phyloP scores from a whole-genome alignment of 2,888 invertebrate genomes.

The Ennomos fuscantarius region DNA sequence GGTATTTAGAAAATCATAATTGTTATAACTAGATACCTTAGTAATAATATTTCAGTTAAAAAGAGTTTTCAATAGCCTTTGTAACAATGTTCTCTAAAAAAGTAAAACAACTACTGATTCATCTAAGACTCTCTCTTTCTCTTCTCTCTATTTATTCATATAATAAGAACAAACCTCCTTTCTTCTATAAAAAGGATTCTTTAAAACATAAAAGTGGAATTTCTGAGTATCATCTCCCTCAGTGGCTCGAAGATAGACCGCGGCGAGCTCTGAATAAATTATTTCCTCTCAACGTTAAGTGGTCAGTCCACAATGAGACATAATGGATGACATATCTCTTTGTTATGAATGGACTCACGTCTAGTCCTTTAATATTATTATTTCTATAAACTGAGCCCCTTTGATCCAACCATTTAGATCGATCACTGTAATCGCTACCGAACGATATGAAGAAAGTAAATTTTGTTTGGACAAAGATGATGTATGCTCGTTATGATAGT shows the following conservation, averaged over 20 bases:
- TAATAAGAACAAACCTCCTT: too few species aligned
- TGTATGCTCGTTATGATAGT: slow-evolving; percentile 14
- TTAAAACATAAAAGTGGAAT: slow-evolving; percentile 21
- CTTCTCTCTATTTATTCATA: too few species aligned
- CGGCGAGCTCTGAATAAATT: slow-evolving; percentile 72
- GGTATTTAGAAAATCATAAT: too few species aligned
- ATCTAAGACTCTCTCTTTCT: too few species aligned
- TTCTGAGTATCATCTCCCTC: slow-evolving; percentile 22
- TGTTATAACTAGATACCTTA: too few species aligned
- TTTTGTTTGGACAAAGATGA: slow-evolving; percentile 25
- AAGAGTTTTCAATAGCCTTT: not conserved
- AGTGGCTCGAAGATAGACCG: slow-evolving; percentile 40
- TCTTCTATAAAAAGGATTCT: slow-evolving; percentile 12
- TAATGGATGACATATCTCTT: slow-evolving; percentile 77
- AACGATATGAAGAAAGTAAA: slow-evolving; percentile 32
- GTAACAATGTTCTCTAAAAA: slow-evolving; percentile 11
- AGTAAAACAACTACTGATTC: too few species aligned
- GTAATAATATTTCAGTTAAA: not conserved
- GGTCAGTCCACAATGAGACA: slow-evolving; percentile 72
- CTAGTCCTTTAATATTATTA: slow-evolving; percentile 56
- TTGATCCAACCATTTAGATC: slow-evolving; percentile 59
- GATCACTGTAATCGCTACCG: slow-evolving; percentile 57
- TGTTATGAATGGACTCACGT: slow-evolving; percentile 65
- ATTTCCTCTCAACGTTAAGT: slow-evolving; percentile 77
- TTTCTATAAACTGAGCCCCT: slow-evolving; percentile 54